These are phyloP conservation scores for Peromyscus polionotus DNA, from an alignment of 2,113 vertebrate species.

Conservation along the genomic window DNA sequence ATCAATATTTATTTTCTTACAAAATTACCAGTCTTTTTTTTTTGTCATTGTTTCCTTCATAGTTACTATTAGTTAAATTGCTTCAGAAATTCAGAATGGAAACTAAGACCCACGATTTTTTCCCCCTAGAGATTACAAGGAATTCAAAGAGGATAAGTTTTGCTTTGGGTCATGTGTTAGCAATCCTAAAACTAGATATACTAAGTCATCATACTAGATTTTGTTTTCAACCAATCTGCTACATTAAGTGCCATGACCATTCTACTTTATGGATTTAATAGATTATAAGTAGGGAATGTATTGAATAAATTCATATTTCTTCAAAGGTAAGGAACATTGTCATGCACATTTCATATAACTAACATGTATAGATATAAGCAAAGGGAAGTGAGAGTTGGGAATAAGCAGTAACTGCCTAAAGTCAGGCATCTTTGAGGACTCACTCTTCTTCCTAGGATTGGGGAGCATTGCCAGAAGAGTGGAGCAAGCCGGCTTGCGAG, in stretches of 20 bases:
- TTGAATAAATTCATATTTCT: not conserved
- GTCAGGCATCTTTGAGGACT: not conserved
- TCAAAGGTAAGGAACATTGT: not conserved
- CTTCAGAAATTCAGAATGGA: constrained; percentile 1
- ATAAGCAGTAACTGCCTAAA: not conserved
- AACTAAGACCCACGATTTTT: constrained; percentile 11
- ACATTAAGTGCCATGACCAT: not conserved
- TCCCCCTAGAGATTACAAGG: not conserved
- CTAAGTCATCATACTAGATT: not conserved
- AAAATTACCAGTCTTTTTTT: not conserved
- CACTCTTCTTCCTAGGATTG: accelerated
- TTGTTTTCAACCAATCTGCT: not conserved
- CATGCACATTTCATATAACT: not conserved
- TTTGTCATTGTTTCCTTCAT: not conserved
- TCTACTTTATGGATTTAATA: not conserved
- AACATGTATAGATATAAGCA: not conserved
- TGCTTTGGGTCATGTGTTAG: not conserved
- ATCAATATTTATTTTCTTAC: constrained; percentile 51
- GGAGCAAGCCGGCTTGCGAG: not conserved
- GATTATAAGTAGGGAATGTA: not conserved
- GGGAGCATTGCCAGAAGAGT: accelerated
- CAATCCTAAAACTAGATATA: not conserved
- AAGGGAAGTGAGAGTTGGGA: not conserved
- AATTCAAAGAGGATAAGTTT: not conserved
- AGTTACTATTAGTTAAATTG: not conserved